A percentile compares a stretch with the other conserved stretches of the same genome.
Evolutionary conservation across 1,140 invertebrate genomes (phyloP).

Genomic region (Drosophila busckii): DNA sequence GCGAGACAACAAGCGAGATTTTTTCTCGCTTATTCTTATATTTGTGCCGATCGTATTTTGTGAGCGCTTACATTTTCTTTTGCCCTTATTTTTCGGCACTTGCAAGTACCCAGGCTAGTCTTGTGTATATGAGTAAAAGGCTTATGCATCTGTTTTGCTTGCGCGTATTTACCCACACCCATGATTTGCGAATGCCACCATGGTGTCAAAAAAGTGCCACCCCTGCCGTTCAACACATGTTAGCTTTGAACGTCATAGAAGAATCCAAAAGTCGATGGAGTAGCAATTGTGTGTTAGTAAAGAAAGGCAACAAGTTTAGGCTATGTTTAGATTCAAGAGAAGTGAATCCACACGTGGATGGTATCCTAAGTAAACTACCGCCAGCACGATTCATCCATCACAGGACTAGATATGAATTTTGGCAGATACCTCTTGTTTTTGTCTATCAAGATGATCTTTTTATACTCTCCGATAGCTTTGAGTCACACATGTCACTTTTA

Average conservation of each 20-base stretch:
- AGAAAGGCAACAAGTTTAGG: slow-evolving; percentile 7
- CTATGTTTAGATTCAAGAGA: slow-evolving; percentile 30
- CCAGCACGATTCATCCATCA: slow-evolving; percentile 39
- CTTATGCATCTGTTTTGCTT: too few relatives aligned
- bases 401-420: slow-evolving; percentile 71
- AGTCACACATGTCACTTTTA: slow-evolving; percentile 78
- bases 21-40: too few relatives aligned
- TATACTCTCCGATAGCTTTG: slow-evolving; percentile 64
- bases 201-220: too few relatives aligned
- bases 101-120: too few relatives aligned
- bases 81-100: too few relatives aligned
- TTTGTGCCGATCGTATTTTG: too few relatives aligned
- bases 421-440: slow-evolving; percentile 28
- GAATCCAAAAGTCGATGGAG: slow-evolving; percentile 27
- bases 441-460: slow-evolving; percentile 80
- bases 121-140: too few relatives aligned
- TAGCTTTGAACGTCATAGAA: slow-evolving; percentile 23
- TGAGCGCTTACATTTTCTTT: too few relatives aligned
- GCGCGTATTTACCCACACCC: too few relatives aligned
- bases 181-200: too few relatives aligned
- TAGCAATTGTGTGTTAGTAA: slow-evolving; percentile 22
- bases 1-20: too few relatives aligned
- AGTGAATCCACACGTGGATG: slow-evolving; percentile 30
- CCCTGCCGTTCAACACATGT: too few relatives aligned
- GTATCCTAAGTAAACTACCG: slow-evolving; percentile 19